Evolutionary conservation across 2,797 vertebrate species (phyloP).

Genomic region (Poecilia gillii): DNA sequence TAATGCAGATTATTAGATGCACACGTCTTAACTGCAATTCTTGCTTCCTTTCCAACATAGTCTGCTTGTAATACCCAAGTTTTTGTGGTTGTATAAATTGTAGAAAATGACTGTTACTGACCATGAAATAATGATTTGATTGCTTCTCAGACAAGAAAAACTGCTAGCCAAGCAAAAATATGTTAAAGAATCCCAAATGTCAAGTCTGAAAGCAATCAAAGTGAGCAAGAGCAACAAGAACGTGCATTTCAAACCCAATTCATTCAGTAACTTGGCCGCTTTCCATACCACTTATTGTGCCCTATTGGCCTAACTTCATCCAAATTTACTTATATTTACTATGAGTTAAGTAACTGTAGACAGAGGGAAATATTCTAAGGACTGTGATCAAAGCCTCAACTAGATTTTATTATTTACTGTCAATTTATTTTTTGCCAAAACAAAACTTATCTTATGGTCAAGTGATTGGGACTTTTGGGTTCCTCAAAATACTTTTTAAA

Average conservation of each 20-base stretch:
- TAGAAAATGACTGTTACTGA: slow-evolving; percentile 54
- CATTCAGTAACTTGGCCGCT: slow-evolving; percentile 40
- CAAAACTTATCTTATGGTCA: background rate
- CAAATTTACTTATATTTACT: slow-evolving; percentile 18
- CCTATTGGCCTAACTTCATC: slow-evolving; percentile 18
- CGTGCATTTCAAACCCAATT: slow-evolving; percentile 36
- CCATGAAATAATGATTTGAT: slow-evolving; percentile 51
- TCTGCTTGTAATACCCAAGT: slow-evolving; percentile 35
- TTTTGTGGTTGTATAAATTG: slow-evolving; percentile 33
- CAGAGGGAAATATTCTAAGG: slow-evolving; percentile 6
- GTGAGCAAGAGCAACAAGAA: slow-evolving; percentile 31
- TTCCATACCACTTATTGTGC: slow-evolving; percentile 43
- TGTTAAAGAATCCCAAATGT: slow-evolving; percentile 29
- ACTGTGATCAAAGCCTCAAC: slow-evolving; percentile 2
- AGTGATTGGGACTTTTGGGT: background rate
- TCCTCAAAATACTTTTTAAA: background rate
- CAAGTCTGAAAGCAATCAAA: slow-evolving; percentile 70
- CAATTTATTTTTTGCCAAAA: background rate
- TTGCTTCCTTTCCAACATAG: slow-evolving; percentile 4
- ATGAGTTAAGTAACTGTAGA: slow-evolving; percentile 1
- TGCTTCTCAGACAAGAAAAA: slow-evolving; percentile 30
- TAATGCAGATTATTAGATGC: background rate
- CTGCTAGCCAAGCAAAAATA: slow-evolving; percentile 52
- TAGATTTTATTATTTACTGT: background rate
- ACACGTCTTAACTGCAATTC: background rate